Base-by-base conservation (phyloP, 2,797 vertebrate genomes). In the Melopsittacus undulatus region DNA sequence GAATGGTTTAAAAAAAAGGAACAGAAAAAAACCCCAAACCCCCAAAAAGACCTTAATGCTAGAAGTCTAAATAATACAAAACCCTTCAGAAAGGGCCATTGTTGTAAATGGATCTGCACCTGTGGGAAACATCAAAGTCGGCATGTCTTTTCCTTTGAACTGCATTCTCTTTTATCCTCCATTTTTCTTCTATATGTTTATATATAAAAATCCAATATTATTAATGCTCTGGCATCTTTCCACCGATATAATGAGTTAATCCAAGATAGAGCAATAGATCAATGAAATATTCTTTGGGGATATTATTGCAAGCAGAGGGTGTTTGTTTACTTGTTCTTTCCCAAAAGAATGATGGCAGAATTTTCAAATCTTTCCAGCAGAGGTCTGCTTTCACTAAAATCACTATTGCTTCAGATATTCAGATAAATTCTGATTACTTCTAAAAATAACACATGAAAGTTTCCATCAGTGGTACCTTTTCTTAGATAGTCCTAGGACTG, bases 101-200 rank as follows among this genome's bases (percentile, higher is more conserved):
- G 19, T 83, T 79, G 73, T 64, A 96, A 97, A 95, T 87, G 77
- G 77, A 94, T 93, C 83, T 95, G 72, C 83, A 92, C 90, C 92
- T 90, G 54, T 95, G 87, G 87, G 64, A 95, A 95, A 96, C 87
- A 94, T 95, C 91, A 97, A 96, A 97, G 93, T 75, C 84, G 95
- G 32, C 13, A 67, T 78, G 68, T 51, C 51, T 83, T 73, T 88
- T 90, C 63, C 95, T 97, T 95, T 97, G 96, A 96, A 96, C 95
- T 93, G 9, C 24, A 82, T 91, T 96, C 87, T 90, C 94, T 94
- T 97, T 96, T 93, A 94, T 96, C 85, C 86, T 93, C 73, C 59
- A 54, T 92, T 93, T 95, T 88, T 92, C 42, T 72, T 81, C 83
- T 83, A 20, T 89, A 73, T 57, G 13, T 90, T 91, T 90, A 52